Base-by-base conservation (phyloP, 2,113 vertebrate genomes). In the Mustela lutreola region DNA sequence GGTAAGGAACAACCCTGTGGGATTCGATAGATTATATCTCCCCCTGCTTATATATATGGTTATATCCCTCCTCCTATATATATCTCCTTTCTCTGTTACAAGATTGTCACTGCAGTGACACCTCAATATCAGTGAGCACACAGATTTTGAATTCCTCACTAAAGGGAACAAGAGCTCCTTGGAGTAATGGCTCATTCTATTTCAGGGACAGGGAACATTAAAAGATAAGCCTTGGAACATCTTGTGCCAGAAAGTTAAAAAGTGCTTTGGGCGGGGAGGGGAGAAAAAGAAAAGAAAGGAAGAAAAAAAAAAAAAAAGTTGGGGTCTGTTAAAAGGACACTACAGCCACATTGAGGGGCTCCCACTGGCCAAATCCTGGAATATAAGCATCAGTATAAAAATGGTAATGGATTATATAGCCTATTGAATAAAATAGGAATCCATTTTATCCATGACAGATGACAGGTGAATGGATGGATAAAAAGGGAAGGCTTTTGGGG, bases 201-300 rank as follows among this genome's bases (percentile, higher is more conserved):
- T 92, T 76, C 31, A 9, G 42, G 42, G n/a, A 12, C 50, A 63
- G 62, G 50, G 65, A 88, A 81, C 42, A 71, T 53, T 63, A 80
- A 80, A 87, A 87, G 63, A 81, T 81, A 73, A 95, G n/a, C 33
- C 42, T 78, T 81, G 73, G 83, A 81, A 63, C 63, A 95, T 80
- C 42, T 26, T 92, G 56, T 95, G 36, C 48, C 42, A 87, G 24
- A 80, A 91, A 86, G 75, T 58, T 92, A n/a, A 81, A 87, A 92
- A 53, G 65, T 87, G 22, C 82, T 81, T 92, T 33, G 42, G 42
- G 42, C 42, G 42, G 42, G 42, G 84, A 14, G 56, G 36, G n/a
- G 3, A 26, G 26, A 7, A 9, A 31, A 71, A 21, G 22, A 19
- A 21, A 67, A 33, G 58, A 62, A 28, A 63, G 11, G 28, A 63